These are phyloP conservation scores for Polyploca ridens DNA, from an alignment of 2,888 invertebrate species.

Conservation along the genomic window DNA sequence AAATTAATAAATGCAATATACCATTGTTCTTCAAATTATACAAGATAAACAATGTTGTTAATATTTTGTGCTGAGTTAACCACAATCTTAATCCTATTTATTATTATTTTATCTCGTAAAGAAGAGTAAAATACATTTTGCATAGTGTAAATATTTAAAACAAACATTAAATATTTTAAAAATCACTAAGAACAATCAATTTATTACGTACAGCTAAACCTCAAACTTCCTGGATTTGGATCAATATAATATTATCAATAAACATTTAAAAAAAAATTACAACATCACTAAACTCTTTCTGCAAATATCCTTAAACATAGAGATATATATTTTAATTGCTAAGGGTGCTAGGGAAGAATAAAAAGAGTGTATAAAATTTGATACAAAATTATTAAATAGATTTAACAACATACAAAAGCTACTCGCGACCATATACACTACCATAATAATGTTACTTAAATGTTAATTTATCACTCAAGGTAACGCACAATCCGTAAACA, in stretches of 20 bases:
- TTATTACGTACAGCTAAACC: background rate
- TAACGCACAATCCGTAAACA: slow-evolving; percentile 65
- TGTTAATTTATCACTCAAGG: slow-evolving; percentile 71
- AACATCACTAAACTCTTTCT: slow-evolving; percentile 20
- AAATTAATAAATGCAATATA: slow-evolving; percentile 36
- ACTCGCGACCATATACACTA: slow-evolving; percentile 70
- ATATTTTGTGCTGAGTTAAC: slow-evolving; percentile 12
- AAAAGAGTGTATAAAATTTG: slow-evolving; percentile 84
- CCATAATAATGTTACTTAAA: slow-evolving; percentile 69
- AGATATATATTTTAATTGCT: slow-evolving; percentile 47
- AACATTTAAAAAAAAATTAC: background rate
- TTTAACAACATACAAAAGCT: slow-evolving; percentile 84
- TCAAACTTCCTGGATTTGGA: background rate
- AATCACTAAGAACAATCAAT: slow-evolving; percentile 25
- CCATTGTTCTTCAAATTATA: slow-evolving; percentile 6
- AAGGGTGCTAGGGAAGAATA: slow-evolving; percentile 83
- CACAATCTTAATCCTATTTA: slow-evolving; percentile 34
- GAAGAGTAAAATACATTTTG: slow-evolving; percentile 37
- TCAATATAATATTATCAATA: background rate
- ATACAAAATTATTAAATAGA: slow-evolving; percentile 81
- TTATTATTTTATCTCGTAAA: slow-evolving; percentile 27
- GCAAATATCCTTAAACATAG: slow-evolving; percentile 24
- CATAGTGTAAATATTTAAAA: slow-evolving; percentile 38
- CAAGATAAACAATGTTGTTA: slow-evolving; percentile 19
- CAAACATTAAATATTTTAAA: background rate